Base-by-base conservation (phyloP, 2,797 vertebrate genomes). In the Urophycis tenuis region DNA sequence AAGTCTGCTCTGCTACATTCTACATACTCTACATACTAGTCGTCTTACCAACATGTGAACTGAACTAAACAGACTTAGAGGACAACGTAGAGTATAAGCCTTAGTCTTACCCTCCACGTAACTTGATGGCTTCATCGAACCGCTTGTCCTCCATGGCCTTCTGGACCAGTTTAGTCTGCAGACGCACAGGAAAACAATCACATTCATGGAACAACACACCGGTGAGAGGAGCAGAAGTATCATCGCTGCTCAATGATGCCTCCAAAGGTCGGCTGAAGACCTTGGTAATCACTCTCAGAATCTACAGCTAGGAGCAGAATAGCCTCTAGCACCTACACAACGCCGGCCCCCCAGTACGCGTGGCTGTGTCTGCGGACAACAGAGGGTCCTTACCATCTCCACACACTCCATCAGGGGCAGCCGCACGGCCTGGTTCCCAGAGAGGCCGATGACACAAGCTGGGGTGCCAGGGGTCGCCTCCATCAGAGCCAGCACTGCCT, bases 391-490 rank as follows among this genome's bases (percentile, higher is more conserved):
- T 85, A 99, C 97, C 94, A 99, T 94, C 88, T 97, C 96, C 74
- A 99, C 97, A 0, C 96, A 96, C 87, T 99, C 97, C 95, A 98
- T 95, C 10, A 99, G 95, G 0, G 97, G 97, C 81, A 99, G 93
- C 53, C 95, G 93, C 53, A 98, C 94, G 0, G 95, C 90, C 64
- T 95, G 95, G 92, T 98, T 99, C 64, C 96, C 97, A 0, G 95
- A 96, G 72, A 97, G 95, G 87, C 95, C 96, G 69, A 98, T 96
- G 83, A 96, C 97, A 0, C 95, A 98, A 79, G 97, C 94, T 0
- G 96, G 95, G 0, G 96, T 96, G 84, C 95, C 92, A 0, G 96
- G 94, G 0, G 94, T 92, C 69, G 96, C 96, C 84, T 98, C 97
- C 89, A 99, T 88, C 85, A 99, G 89, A 0, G 97, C 95, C 74